phyloP scores from a whole-genome alignment of 1,140 invertebrate species.

The Aphaenogaster rudis region DNA sequence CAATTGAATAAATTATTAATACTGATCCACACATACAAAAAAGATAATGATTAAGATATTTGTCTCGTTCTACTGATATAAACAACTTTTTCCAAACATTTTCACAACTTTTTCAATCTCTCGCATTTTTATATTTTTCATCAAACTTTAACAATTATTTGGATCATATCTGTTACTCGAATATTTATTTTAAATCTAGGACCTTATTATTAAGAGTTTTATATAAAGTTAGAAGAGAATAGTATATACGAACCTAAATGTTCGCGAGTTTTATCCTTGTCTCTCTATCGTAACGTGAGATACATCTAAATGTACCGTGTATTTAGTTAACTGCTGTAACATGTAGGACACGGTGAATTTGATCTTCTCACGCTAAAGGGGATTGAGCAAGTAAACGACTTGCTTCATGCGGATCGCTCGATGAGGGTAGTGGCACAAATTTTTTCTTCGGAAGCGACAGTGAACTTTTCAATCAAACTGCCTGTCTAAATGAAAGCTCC shows the following conservation, averaged over 20 bases:
- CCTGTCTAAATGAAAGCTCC: constrained; percentile 86
- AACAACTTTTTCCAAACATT: neutral
- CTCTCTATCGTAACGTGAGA: neutral
- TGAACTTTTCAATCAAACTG: constrained; percentile 86
- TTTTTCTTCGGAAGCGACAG: constrained; percentile 78
- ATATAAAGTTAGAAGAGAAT: neutral
- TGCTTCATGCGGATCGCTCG: neutral
- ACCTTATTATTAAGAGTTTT: neutral
- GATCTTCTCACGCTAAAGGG: constrained; percentile 45
- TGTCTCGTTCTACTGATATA: neutral
- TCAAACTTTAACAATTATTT: neutral
- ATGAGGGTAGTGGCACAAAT: constrained; percentile 67
- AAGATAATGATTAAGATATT: neutral
- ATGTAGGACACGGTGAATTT: neutral
- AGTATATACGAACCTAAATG: neutral
- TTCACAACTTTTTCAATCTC: neutral
- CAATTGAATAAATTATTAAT: constrained; percentile 63
- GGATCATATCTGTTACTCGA: neutral
- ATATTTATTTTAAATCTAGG: neutral
- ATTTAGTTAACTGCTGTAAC: constrained; percentile 18
- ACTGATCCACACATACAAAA: neutral
- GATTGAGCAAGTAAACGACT: constrained; percentile 48
- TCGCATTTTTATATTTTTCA: constrained; percentile 4
- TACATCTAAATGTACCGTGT: neutral
- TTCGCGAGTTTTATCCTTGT: neutral